phyloP scores from a whole-genome alignment of 2,888 invertebrate species.

The Seira ritae region DNA sequence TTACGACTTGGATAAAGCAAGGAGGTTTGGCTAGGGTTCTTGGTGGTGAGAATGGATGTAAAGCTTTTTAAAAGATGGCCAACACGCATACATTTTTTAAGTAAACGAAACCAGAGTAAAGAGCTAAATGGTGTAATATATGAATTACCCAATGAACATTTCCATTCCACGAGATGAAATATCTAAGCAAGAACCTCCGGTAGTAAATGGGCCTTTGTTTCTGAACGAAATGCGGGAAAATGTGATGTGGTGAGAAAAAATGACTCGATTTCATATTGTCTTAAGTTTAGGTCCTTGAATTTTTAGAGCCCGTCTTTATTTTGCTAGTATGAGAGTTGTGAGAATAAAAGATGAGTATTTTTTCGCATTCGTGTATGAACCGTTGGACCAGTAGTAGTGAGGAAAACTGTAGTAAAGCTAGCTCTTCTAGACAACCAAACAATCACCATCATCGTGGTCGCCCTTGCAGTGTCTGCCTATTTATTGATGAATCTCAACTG shows the following conservation, averaged over 20 bases:
- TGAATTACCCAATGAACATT: neutral
- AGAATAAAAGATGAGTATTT: conserved; percentile 66
- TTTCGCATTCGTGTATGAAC: conserved; percentile 53
- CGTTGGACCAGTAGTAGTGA: conserved; percentile 62
- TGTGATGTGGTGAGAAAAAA: conserved; percentile 1
- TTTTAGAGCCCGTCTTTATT: conserved; percentile 54
- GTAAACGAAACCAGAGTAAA: neutral
- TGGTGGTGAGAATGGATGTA: neutral
- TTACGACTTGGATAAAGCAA: conserved; percentile 8
- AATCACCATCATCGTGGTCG: conserved; percentile 44
- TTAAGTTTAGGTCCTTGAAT: conserved; percentile 31
- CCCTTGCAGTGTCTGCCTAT: conserved; percentile 58
- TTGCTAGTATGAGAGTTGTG: conserved; percentile 63
- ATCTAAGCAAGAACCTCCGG: neutral
- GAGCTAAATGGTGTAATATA: neutral
- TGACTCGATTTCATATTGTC: neutral
- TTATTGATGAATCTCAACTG: conserved; percentile 61
- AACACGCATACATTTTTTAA: conserved; percentile 12
- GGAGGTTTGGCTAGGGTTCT: neutral
- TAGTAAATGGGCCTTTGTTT: neutral
- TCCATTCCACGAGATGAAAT: neutral
- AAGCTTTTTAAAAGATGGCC: conserved; percentile 4
- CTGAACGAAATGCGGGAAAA: neutral
- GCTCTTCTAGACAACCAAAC: conserved; percentile 35
- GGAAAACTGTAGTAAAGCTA: conserved; percentile 50